Evolutionary conservation across 2,797 vertebrate species (phyloP).

Genomic region (Cheracebus regulus): DNA sequence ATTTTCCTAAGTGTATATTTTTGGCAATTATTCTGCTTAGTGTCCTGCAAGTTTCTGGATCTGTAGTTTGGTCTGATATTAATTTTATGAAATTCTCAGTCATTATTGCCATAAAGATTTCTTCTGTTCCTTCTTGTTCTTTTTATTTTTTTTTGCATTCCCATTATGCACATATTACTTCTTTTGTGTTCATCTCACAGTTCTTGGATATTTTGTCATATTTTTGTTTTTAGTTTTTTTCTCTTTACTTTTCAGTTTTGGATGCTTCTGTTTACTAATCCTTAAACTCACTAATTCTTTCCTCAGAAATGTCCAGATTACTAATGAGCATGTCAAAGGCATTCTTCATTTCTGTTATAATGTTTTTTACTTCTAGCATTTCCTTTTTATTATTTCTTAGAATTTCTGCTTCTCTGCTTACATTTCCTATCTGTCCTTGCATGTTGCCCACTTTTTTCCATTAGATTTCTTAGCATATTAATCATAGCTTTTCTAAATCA

Average conservation of each 20-base stretch:
- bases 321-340: neutral
- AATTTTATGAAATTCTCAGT: neutral
- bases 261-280: neutral
- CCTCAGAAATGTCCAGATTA: neutral
- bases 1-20: neutral
- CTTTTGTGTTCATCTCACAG: neutral
- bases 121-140: neutral
- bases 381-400: neutral
- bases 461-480: neutral
- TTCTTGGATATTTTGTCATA: neutral
- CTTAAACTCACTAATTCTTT: neutral
- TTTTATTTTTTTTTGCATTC: neutral
- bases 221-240: neutral
- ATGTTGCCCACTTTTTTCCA: neutral
- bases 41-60: neutral
- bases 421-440: neutral
- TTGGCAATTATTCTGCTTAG: neutral
- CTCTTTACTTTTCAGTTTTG: neutral
- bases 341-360: neutral
- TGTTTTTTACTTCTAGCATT: neutral
- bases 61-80: neutral
- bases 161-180: neutral
- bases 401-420: neutral
- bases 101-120: neutral
- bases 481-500: neutral